Evolutionary conservation across 2,797 vertebrate species (phyloP).

Genomic region (Gallinago solitaria): DNA sequence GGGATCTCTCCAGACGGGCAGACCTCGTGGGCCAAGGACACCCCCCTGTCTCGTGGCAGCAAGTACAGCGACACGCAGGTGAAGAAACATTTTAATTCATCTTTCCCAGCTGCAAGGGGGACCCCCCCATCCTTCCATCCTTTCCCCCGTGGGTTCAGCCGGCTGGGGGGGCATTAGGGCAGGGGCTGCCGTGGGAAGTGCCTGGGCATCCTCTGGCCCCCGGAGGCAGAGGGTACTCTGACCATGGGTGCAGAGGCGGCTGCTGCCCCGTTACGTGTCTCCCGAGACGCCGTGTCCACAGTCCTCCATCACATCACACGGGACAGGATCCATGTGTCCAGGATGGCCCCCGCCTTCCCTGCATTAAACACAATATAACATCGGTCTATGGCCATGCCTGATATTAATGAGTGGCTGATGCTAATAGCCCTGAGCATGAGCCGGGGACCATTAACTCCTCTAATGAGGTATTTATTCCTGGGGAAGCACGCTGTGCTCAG

Average conservation of each 20-base stretch:
- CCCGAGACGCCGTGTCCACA: too few species aligned
- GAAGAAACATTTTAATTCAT: not conserved
- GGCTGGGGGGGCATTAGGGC: not conserved
- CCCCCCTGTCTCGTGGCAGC: not conserved
- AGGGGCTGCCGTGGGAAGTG: not conserved
- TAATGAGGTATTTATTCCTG: not conserved
- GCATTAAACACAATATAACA: not conserved
- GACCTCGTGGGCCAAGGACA: fast-evolving
- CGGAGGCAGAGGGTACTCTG: not conserved
- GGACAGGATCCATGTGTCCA: too few species aligned
- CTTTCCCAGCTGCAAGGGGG: not conserved
- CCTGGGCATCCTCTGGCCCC: not conserved
- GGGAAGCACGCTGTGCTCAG: not conserved
- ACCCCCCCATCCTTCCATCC: too few species aligned
- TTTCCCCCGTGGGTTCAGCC: not conserved
- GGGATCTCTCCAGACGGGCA: not conserved
- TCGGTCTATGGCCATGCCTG: not conserved
- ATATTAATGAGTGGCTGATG: not conserved
- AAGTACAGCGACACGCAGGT: fast-evolving
- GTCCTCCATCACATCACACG: too few species aligned
- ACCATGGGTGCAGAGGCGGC: not conserved
- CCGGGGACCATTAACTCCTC: not conserved
- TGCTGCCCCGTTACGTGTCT: not conserved
- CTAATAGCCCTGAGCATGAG: not conserved
- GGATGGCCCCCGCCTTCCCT: too few species aligned